A percentile compares a stretch with the other conserved stretches of the same genome.
Conservation (phyloP, 1,140 invertebrate species). For the Cherax destructor region DNA sequence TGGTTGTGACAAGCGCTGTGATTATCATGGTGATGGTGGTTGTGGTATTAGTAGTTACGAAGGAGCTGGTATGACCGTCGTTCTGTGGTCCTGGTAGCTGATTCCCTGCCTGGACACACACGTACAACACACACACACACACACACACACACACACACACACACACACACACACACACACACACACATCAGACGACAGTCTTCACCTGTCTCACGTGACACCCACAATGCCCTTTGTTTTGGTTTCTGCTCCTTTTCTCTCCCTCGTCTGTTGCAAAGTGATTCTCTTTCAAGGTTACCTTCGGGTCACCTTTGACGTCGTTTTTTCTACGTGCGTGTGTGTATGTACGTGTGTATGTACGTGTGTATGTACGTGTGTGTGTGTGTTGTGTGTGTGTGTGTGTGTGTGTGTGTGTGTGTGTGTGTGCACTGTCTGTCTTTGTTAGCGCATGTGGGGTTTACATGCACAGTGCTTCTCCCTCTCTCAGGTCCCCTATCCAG, state of each 20-base stretch:
- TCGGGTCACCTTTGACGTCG: not conserved
- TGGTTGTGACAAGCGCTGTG: too few relatives aligned
- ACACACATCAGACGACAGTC: not conserved
- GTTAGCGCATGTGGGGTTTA: too few relatives aligned
- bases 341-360: not conserved
- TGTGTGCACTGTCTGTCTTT: not conserved
- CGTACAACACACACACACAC: not conserved
- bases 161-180: conserved; percentile 20
- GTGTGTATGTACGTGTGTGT: not conserved
- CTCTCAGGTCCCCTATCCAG: too few relatives aligned
- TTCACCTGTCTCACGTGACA: conserved; percentile 55
- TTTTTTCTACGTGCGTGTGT: not conserved
- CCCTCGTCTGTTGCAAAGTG: not conserved
- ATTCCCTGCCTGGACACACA: not conserved
- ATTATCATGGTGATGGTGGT: not conserved
- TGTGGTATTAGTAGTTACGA: not conserved
- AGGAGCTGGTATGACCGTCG: not conserved
- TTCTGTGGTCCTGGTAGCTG: not conserved
- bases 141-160: conserved; percentile 4
- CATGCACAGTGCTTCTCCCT: too few relatives aligned
- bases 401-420: too few relatives aligned
- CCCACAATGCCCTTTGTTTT: conserved; percentile 59
- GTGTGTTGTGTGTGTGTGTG: too few relatives aligned
- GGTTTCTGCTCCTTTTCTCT: not conserved
- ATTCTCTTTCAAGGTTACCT: not conserved